Percentiles rank a stretch among this genome's conserved stretches.
Evolutionary conservation across 1,140 invertebrate species (phyloP).

Genomic region (Tetragnatha versicolor): DNA sequence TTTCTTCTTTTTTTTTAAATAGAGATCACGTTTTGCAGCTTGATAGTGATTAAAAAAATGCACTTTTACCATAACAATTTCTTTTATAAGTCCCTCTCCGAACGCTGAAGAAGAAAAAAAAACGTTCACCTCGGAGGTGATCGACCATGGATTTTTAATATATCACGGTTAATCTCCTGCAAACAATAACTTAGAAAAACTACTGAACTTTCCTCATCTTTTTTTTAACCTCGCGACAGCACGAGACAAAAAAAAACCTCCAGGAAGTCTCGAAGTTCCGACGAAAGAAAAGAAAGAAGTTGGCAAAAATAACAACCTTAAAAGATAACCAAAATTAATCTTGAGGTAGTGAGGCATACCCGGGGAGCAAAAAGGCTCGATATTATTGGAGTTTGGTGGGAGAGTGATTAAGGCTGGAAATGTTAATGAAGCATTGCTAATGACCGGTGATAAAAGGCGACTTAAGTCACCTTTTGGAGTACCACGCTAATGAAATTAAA

Average conservation of each 20-base stretch:
- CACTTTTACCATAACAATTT: no score
- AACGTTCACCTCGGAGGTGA: not conserved
- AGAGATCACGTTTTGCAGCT: no score
- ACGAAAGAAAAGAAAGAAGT: not conserved
- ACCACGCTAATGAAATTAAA: conserved; percentile 44
- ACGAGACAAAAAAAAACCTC: not conserved
- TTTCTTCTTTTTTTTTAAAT: no score
- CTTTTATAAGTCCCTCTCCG: no score
- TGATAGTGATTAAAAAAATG: no score
- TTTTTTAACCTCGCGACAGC: not conserved
- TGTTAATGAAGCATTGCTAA: conserved; percentile 43
- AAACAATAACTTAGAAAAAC: not conserved
- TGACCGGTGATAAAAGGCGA: conserved; percentile 41
- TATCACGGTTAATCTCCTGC: not conserved
- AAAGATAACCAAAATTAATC: not conserved
- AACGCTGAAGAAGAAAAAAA: no score
- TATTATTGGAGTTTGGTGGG: conserved; percentile 4
- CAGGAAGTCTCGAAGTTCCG: not conserved
- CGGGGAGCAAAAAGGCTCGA: conserved; percentile 12
- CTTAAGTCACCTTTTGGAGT: no score
- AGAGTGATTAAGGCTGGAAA: conserved; percentile 7
- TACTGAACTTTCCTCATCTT: not conserved
- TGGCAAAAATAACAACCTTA: not conserved
- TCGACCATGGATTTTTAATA: not conserved
- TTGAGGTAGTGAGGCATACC: not conserved